A percentile compares a stretch with the other conserved stretches of the same genome.
Conservation (phyloP, 2,113 vertebrate genomes). For the Nycticorax nycticorax region DNA sequence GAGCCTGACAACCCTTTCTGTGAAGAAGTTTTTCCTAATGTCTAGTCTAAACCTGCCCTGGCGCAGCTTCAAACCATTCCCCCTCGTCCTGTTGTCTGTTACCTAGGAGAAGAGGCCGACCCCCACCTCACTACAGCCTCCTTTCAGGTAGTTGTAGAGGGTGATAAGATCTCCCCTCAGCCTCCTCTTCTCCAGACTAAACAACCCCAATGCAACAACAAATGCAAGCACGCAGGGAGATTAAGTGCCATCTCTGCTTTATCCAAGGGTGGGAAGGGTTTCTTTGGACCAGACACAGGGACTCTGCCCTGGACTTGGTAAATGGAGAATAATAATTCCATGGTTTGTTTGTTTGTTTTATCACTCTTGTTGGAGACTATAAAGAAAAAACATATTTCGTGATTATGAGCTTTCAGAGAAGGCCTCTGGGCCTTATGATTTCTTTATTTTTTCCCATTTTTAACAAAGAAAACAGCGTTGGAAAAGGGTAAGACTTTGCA, state of each 20-base stretch:
- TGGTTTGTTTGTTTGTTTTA: neutral
- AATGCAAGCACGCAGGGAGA: neutral
- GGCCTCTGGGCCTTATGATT: neutral
- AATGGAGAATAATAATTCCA: neutral
- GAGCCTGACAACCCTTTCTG: too few relatives aligned
- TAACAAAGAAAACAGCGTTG: neutral
- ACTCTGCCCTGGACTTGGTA: neutral
- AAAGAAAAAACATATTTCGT: accelerated
- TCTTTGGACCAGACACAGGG: neutral
- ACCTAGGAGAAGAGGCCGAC: too few relatives aligned
- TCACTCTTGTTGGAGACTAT: neutral
- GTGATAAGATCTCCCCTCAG: too few relatives aligned
- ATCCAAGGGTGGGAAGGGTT: neutral
- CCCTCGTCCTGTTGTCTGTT: too few relatives aligned
- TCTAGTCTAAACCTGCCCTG: too few relatives aligned
- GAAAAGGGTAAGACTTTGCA: neutral
- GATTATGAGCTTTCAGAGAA: neutral
- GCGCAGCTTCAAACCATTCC: too few relatives aligned
- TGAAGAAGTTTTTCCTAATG: too few relatives aligned
- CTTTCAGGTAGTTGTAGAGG: too few relatives aligned
- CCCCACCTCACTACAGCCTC: too few relatives aligned
- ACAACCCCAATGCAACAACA: too few relatives aligned
- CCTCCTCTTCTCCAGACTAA: too few relatives aligned
- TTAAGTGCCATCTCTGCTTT: neutral
- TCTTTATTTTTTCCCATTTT: neutral